Conservation (phyloP, 2,888 invertebrate genomes). For the Amphipoea lucens region DNA sequence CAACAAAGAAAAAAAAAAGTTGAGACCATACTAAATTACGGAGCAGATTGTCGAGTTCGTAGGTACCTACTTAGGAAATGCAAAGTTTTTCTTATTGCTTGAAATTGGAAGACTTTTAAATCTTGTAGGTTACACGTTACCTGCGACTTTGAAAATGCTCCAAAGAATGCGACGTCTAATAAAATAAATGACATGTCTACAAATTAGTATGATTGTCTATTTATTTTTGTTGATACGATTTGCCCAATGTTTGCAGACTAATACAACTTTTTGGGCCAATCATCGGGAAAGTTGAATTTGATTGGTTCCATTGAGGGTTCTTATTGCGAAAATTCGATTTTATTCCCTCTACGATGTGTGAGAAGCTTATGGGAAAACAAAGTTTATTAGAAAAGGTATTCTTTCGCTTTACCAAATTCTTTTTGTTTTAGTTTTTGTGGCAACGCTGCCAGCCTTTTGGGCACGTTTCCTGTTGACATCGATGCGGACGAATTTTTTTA, state of each 20-base stretch:
- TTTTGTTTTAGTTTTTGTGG: background rate
- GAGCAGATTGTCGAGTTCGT: constrained; percentile 26
- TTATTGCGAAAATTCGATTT: constrained; percentile 39
- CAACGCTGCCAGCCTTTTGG: too few relatives aligned
- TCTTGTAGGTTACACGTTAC: background rate
- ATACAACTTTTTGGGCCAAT: constrained; percentile 60
- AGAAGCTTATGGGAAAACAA: constrained; percentile 24
- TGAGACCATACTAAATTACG: constrained; percentile 14
- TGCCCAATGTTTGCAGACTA: constrained; percentile 30
- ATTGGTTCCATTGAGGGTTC: constrained; percentile 55
- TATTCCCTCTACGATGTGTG: constrained; percentile 6
- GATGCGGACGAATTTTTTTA: too few relatives aligned
- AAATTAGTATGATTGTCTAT: constrained; percentile 38
- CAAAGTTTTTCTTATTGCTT: constrained; percentile 32
- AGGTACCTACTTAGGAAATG: constrained; percentile 21
- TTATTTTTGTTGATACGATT: constrained; percentile 36
- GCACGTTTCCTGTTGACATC: too few relatives aligned
- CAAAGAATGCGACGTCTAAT: background rate
- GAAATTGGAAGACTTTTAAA: constrained; percentile 37
- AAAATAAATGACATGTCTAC: background rate
- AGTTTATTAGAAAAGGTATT: constrained; percentile 18
- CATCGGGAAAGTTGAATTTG: constrained; percentile 59
- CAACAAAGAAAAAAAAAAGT: constrained; percentile 10
- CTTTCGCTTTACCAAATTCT: constrained; percentile 11
- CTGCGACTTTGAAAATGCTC: background rate